A percentile compares a stretch with the other conserved stretches of the same genome.
phyloP scores from a whole-genome alignment of 2,113 vertebrate genomes.

The Apteryx mantelli region DNA sequence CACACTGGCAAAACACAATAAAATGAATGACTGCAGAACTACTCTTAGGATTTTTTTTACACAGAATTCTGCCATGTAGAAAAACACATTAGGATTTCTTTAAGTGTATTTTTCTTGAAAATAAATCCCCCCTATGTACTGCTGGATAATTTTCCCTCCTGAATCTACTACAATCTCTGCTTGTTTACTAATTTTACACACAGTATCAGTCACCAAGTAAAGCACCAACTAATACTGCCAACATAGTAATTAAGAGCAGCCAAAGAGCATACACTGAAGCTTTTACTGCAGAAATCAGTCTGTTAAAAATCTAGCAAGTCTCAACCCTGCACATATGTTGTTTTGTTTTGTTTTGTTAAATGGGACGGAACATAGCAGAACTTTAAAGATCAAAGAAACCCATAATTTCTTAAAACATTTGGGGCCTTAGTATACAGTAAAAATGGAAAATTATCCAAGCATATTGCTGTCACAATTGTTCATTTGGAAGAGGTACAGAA shows the following conservation, averaged over 20 bases:
- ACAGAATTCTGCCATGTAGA: neutral
- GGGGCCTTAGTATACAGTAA: neutral
- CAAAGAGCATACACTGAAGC: neutral
- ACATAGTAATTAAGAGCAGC: constrained; percentile 51
- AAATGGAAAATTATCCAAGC: constrained; percentile 35
- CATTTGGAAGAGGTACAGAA: constrained; percentile 13
- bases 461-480: constrained; percentile 20
- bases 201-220: neutral
- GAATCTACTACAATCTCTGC: neutral
- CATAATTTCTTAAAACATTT: constrained; percentile 51
- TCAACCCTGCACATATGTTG: constrained; percentile 65
- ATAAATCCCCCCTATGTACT: neutral
- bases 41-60: neutral
- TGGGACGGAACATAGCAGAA: constrained; percentile 58
- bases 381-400: constrained; percentile 42
- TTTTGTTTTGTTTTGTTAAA: constrained; percentile 69
- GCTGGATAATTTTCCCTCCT: neutral
- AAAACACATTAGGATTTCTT: neutral
- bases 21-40: neutral
- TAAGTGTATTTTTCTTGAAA: neutral
- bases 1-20: neutral
- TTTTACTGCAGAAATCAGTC: constrained; percentile 16
- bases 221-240: constrained; percentile 32
- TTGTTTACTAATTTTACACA: constrained; percentile 27
- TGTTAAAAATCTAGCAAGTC: constrained; percentile 55